phyloP scores from a whole-genome alignment of 2,797 vertebrate genomes.

The Anolis apletophallus region DNA sequence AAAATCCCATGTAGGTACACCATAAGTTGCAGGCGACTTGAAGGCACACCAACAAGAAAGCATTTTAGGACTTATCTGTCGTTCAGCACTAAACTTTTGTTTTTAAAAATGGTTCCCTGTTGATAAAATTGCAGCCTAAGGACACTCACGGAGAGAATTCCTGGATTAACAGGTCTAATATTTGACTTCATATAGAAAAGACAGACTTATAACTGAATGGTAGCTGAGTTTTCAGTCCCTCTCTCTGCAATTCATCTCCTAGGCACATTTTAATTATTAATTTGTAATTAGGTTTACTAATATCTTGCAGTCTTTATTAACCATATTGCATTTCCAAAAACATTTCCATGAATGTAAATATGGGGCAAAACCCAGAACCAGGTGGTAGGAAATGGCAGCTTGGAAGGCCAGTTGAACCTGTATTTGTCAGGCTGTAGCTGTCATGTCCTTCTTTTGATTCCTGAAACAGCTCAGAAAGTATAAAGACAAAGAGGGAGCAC shows the following conservation, averaged over 20 bases:
- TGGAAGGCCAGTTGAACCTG: background rate
- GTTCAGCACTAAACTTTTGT: background rate
- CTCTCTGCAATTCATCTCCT: background rate
- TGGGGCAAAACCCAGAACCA: background rate
- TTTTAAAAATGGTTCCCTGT: background rate
- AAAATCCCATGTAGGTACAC: no score
- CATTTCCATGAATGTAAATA: accelerated
- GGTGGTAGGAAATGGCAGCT: background rate
- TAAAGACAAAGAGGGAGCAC: background rate
- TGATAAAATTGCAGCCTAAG: constrained; percentile 4
- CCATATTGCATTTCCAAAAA: background rate
- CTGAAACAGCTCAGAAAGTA: background rate
- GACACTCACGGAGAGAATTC: background rate
- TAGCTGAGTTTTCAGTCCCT: background rate
- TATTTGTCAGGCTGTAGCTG: background rate
- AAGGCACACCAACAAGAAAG: background rate
- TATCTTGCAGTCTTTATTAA: background rate
- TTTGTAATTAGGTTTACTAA: background rate
- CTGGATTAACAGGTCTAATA: background rate
- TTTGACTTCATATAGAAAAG: background rate
- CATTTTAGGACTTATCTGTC: background rate
- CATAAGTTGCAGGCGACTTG: no score
- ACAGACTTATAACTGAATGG: background rate
- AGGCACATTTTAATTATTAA: background rate
- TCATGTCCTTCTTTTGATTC: background rate